Evolutionary conservation across 2,888 invertebrate species (phyloP), one percentile per base, ranked within the genome.

Genomic region (Aspidiotus rigidus): DNA sequence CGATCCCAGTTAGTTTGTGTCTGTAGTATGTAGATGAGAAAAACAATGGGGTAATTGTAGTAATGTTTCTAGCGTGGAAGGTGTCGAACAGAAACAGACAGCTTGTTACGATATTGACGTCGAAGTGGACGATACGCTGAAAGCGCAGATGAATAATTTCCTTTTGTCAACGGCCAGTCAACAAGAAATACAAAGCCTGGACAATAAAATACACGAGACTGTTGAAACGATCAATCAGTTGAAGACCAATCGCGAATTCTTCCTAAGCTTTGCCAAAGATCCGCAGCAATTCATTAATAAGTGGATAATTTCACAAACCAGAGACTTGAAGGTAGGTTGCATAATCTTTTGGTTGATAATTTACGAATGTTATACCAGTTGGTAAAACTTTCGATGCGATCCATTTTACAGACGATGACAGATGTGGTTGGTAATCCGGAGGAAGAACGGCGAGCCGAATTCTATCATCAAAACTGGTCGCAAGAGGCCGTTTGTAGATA

Each of bases 41-140:
- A 3, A 28, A 28, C 28, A 28, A 28, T 28, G 5, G 1, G 2
- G 1, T 28, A 28, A 28, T 28, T 28, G 5, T 28, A 28, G 28
- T 28, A 49, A 41, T 62, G 60, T 69, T 74, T 75, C n/a, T 73
- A 81, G 81, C 72, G 83, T 83, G 62, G 83, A 83, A 78, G 95
- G 94, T 41, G 89, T 92, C 67, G 96, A 97, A 80, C 90, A 92
- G 77, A 97, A 97, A 81, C 96, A 97, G 81, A 99, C 98, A 2
- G 96, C 98, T 54, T 99, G 97, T 79, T 99, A 99, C 79, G 99
- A 99, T 80, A 97, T 99, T 77, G 98, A 99, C 79, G 98, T 99
- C 0, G 98, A 99, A 84, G 88, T 99, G 62, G 98, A 98, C 77
- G 98, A 98, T 78, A 93, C 95, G 2, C 81, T 98, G 64, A 98